phyloP scores from a whole-genome alignment of 1,140 invertebrate genomes.

The Cylas formicarius region DNA sequence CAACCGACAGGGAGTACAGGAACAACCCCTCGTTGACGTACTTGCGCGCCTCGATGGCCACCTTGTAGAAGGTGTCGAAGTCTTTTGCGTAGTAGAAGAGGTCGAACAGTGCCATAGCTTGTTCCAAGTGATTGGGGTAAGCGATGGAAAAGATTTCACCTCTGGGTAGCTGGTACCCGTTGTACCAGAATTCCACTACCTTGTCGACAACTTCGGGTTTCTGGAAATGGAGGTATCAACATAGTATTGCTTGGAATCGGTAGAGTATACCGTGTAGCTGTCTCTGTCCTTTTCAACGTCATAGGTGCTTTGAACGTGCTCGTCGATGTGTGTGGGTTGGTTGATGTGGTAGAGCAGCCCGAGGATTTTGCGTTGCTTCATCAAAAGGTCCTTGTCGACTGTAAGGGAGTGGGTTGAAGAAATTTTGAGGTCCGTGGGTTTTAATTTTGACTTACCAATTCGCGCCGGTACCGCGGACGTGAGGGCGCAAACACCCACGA shows the following conservation, averaged over 20 bases:
- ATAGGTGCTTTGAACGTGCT: conserved; percentile 47
- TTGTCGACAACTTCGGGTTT: conserved; percentile 42
- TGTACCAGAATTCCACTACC: conserved; percentile 48
- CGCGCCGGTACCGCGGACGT: neutral
- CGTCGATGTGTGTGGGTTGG: conserved; percentile 46
- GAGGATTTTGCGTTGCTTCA: conserved; percentile 54
- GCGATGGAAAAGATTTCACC: conserved; percentile 57
- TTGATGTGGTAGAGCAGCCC: conserved; percentile 56
- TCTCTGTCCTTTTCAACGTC: conserved; percentile 48
- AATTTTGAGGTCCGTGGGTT: too few relatives aligned
- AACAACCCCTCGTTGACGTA: conserved; percentile 58
- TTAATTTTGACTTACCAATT: conserved; percentile 8
- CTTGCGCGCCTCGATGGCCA: conserved; percentile 55
- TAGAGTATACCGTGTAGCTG: conserved; percentile 41
- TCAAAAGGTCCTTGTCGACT: conserved; percentile 41
- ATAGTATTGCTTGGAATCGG: neutral
- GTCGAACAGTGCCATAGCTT: conserved; percentile 58
- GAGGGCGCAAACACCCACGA: conserved; percentile 6
- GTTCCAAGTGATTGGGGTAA: conserved; percentile 52
- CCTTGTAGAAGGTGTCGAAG: conserved; percentile 51
- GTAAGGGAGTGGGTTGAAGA: neutral
- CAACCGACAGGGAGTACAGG: conserved; percentile 52
- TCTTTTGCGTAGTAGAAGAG: conserved; percentile 62
- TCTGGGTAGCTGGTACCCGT: conserved; percentile 49
- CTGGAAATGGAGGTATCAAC: conserved; percentile 16